phyloP scores from a whole-genome alignment of 1,140 invertebrate genomes.

The Chelonus insularis region DNA sequence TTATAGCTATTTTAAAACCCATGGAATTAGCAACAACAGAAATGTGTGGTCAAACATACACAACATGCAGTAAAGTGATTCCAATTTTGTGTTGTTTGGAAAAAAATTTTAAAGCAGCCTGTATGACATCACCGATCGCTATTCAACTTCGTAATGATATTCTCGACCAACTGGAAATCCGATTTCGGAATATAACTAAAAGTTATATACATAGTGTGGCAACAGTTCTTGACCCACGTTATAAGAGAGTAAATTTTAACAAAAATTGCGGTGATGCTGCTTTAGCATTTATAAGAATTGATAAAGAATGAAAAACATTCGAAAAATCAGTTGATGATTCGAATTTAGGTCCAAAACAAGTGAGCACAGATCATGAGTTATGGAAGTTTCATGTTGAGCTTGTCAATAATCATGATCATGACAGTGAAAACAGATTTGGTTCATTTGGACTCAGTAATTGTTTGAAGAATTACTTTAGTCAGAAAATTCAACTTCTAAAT shows the following conservation, averaged over 20 bases:
- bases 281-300: slow-evolving; percentile 12
- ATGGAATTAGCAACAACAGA: background rate
- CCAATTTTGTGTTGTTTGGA: background rate
- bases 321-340: too few relatives aligned
- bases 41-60: background rate
- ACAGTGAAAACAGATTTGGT: too few relatives aligned
- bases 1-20: background rate
- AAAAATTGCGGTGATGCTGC: background rate
- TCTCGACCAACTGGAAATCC: background rate
- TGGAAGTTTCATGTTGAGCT: too few relatives aligned
- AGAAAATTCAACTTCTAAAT: too few relatives aligned
- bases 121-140: too few relatives aligned
- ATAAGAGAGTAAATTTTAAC: background rate
- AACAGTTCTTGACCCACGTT: background rate
- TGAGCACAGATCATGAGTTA: too few relatives aligned
- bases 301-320: background rate
- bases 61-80: background rate
- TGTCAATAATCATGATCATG: too few relatives aligned
- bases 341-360: too few relatives aligned
- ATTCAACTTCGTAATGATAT: background rate
- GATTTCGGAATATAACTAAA: too few relatives aligned
- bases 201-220: too few relatives aligned
- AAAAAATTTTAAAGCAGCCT: background rate
- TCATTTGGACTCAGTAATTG: too few relatives aligned
- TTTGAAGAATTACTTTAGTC: too few relatives aligned